These are phyloP conservation scores for Escarpia spicata DNA, from an alignment of 2,888 invertebrate species.

Conservation along the genomic window DNA sequence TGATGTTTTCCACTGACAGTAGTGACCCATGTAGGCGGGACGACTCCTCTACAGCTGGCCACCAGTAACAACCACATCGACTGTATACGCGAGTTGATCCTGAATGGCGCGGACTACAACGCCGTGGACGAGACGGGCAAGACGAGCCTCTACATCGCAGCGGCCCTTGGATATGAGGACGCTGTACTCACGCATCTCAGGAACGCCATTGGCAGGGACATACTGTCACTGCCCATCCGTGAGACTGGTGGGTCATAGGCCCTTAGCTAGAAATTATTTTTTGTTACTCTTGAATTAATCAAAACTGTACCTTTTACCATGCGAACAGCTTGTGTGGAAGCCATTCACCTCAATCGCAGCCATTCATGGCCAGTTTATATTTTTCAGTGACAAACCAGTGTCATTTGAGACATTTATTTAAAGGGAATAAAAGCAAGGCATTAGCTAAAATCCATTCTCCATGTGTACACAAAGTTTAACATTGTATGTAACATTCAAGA, in stretches of 20 bases:
- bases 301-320: no score
- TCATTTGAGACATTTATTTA: no score
- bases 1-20: conserved; percentile 41
- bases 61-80: conserved; percentile 54
- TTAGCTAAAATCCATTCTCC: no score
- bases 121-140: conserved; percentile 57
- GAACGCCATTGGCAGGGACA: conserved; percentile 61
- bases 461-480: no score
- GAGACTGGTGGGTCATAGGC: conserved; percentile 45
- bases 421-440: no score
- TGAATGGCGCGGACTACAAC: conserved; percentile 63
- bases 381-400: no score
- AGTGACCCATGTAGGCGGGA: conserved; percentile 59
- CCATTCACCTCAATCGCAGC: no score
- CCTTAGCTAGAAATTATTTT: neutral
- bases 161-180: conserved; percentile 50
- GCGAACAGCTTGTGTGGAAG: no score
- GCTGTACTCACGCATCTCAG: conserved; percentile 58
- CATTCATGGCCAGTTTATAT: no score
- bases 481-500: no score
- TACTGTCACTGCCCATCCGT: conserved; percentile 59
- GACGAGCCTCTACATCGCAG: conserved; percentile 60
- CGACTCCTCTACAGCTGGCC: conserved; percentile 61
- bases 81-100: conserved; percentile 59
- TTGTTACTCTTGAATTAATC: no score